Evolutionary conservation across 2,113 vertebrate species (phyloP).

Genomic region (Brienomyrus brachyistius): DNA sequence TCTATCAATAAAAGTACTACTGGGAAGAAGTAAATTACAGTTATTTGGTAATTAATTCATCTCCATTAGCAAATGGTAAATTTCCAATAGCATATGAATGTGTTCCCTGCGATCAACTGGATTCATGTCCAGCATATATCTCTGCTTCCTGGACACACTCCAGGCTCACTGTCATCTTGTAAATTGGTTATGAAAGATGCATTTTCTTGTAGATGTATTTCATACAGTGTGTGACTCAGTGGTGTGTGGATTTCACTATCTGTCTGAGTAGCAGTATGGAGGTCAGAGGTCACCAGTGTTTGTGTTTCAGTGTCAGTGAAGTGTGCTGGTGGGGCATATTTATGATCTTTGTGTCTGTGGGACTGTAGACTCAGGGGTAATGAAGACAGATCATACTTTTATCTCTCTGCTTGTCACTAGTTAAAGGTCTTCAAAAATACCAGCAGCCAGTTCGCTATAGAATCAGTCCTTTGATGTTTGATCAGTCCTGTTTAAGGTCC

Average conservation of each 20-base stretch:
- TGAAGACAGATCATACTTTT: conserved; percentile 68
- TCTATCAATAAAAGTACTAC: not conserved
- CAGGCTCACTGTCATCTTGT: not conserved
- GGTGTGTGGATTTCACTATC: not conserved
- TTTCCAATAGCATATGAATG: not conserved
- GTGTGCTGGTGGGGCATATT: conserved; percentile 68
- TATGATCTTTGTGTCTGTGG: conserved; percentile 69
- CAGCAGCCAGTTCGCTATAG: not conserved
- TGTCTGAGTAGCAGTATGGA: conserved; percentile 53
- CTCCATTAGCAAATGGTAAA: not conserved
- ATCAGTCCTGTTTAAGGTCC: not conserved
- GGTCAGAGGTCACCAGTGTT: conserved; percentile 70
- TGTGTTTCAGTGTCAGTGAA: conserved; percentile 72
- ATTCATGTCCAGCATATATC: not conserved
- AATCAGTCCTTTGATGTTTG: not conserved
- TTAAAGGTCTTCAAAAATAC: not conserved
- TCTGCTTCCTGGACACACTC: not conserved
- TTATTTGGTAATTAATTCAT: not conserved
- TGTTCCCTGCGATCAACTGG: not conserved
- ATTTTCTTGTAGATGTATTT: not conserved
- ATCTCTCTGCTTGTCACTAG: conserved; percentile 13
- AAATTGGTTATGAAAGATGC: not conserved
- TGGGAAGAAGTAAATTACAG: not conserved
- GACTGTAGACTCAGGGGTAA: conserved; percentile 63
- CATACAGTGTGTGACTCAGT: not conserved